Conservation (phyloP, 2,113 vertebrate species). For the Notechis scutatus region DNA sequence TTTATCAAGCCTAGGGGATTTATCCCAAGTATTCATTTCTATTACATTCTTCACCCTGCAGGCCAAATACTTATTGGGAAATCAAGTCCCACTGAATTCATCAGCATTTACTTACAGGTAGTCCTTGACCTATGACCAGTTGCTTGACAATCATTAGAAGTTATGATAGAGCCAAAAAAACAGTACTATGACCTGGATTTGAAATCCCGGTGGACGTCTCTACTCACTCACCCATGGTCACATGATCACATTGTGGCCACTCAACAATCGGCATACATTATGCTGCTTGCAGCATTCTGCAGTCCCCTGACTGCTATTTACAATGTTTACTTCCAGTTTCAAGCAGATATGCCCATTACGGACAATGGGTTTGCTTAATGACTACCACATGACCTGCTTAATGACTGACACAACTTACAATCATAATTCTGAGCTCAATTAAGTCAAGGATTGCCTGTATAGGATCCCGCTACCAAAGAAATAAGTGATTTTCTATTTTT, state of each 20-base stretch:
- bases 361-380: not conserved
- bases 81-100: not conserved
- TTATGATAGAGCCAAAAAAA: not conserved
- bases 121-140: not conserved
- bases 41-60: not conserved
- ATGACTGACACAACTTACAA: not conserved
- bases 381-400: not conserved
- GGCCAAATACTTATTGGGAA: not conserved
- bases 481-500: not conserved
- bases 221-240: not conserved
- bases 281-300: not conserved
- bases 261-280: not conserved
- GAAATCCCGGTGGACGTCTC: not conserved
- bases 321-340: not conserved
- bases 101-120: not conserved
- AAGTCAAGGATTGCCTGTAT: not conserved
- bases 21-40: not conserved
- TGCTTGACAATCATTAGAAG: not conserved
- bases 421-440: not conserved
- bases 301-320: not conserved
- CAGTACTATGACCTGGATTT: not conserved
- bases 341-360: not conserved
- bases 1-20: not conserved
- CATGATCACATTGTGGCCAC: not conserved
- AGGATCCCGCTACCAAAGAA: not conserved